Conservation (phyloP, 2,113 vertebrate species). For the Brachyistius frenatus region DNA sequence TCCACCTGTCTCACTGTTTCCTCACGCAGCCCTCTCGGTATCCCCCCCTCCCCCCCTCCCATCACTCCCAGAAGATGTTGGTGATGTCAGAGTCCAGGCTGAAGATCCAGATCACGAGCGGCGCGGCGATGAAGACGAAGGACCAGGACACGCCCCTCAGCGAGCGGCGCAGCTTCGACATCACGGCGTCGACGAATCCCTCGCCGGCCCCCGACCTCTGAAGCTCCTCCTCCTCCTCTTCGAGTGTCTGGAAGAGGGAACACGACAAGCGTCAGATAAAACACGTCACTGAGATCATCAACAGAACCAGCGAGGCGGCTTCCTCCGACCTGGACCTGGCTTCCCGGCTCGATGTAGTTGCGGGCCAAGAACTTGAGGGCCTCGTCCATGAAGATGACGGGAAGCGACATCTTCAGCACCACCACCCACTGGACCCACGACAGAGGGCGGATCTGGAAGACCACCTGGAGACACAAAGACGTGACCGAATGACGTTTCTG, state of each 20-base stretch:
- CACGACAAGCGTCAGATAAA: neutral
- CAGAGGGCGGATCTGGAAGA: slow-evolving; percentile 86
- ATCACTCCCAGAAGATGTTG: slow-evolving; percentile 86
- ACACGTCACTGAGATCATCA: neutral
- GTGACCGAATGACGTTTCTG: too few species aligned
- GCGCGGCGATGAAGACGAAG: slow-evolving; percentile 80
- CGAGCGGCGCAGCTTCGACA: slow-evolving; percentile 41
- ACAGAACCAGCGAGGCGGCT: neutral
- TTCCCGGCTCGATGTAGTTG: slow-evolving; percentile 83
- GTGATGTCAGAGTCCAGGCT: slow-evolving; percentile 88
- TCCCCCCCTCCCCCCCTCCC: neutral
- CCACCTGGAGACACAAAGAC: slow-evolving; percentile 65
- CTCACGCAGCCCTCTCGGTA: neutral
- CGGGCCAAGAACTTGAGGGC: slow-evolving; percentile 85
- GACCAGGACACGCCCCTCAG: slow-evolving; percentile 83
- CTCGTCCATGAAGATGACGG: slow-evolving; percentile 87
- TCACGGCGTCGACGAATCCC: slow-evolving; percentile 16
- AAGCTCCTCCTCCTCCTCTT: slow-evolving; percentile 78
- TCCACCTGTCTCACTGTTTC: neutral
- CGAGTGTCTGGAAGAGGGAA: slow-evolving; percentile 44
- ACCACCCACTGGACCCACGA: slow-evolving; percentile 86
- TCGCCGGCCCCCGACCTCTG: neutral
- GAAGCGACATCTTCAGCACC: slow-evolving; percentile 87
- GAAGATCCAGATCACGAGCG: slow-evolving; percentile 85
- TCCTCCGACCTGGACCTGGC: slow-evolving; percentile 70